These are phyloP conservation scores for Gisinianus flammeolus DNA, from an alignment of 2,888 invertebrate genomes.

Conservation along the genomic window DNA sequence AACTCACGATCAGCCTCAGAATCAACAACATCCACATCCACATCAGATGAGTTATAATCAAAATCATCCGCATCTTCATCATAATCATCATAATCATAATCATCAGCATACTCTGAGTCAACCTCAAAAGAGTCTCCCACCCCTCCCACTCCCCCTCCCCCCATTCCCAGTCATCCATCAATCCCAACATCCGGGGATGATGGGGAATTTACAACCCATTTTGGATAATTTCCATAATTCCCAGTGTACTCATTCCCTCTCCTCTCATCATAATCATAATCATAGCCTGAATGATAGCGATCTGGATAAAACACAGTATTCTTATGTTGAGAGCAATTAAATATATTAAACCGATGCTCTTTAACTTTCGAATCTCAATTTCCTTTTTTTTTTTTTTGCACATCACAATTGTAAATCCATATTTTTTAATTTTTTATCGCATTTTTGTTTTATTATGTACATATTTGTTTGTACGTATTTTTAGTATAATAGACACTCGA, in stretches of 20 bases:
- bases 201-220: conserved; percentile 11
- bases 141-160: conserved; percentile 17
- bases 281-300: conserved; percentile 14
- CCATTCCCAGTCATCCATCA: background rate
- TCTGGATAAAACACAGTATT: conserved; percentile 33
- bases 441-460: background rate
- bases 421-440: background rate
- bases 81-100: background rate
- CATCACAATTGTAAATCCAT: background rate
- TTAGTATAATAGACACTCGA: background rate
- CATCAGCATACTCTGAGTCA: background rate
- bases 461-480: background rate
- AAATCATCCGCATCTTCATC: background rate
- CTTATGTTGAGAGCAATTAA: conserved; percentile 33
- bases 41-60: background rate
- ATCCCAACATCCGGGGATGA: background rate
- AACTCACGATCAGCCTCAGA: background rate
- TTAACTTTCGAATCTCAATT: background rate
- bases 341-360: background rate
- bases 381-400: background rate
- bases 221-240: conserved; percentile 36
- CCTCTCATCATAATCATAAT: conserved; percentile 6
- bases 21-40: background rate
- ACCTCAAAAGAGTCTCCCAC: background rate
- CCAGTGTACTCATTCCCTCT: conserved; percentile 23